phyloP scores from a whole-genome alignment of 2,888 invertebrate genomes.

The Thecophora atra region DNA sequence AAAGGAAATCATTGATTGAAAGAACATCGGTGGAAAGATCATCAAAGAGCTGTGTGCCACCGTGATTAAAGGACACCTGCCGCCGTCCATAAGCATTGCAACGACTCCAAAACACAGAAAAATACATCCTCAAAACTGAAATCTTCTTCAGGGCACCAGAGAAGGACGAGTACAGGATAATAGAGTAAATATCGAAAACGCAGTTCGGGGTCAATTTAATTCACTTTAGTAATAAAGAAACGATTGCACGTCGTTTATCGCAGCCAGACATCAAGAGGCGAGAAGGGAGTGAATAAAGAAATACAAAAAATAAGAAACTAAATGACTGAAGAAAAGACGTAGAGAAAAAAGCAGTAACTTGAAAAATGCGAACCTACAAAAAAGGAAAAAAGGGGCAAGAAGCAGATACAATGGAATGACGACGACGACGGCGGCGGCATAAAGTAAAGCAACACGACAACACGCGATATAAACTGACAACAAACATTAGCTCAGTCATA shows the following conservation, averaged over 20 bases:
- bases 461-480: conserved; percentile 45
- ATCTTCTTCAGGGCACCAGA: too few species aligned
- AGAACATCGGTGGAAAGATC: too few species aligned
- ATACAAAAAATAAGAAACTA: not conserved
- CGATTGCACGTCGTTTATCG: conserved; percentile 21
- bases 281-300: conserved; percentile 9
- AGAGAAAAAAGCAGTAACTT: not conserved
- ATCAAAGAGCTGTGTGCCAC: too few species aligned
- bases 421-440: not conserved
- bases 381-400: not conserved
- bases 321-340: not conserved
- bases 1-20: too few species aligned
- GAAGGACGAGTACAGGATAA: not conserved
- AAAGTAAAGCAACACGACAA: conserved; percentile 25
- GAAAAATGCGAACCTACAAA: not conserved
- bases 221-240: conserved; percentile 36
- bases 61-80: too few species aligned
- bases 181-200: conserved; percentile 9
- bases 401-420: conserved; percentile 1
- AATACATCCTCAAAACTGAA: too few species aligned
- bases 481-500: conserved; percentile 37
- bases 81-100: too few species aligned
- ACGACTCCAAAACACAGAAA: too few species aligned
- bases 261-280: conserved; percentile 26
- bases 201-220: conserved; percentile 31